Evolutionary conservation across 92 coral and sea anemone species (phyloP), one percentile per base, ranked within the genome.

Genomic region (Zoanthus gigantus): DNA sequence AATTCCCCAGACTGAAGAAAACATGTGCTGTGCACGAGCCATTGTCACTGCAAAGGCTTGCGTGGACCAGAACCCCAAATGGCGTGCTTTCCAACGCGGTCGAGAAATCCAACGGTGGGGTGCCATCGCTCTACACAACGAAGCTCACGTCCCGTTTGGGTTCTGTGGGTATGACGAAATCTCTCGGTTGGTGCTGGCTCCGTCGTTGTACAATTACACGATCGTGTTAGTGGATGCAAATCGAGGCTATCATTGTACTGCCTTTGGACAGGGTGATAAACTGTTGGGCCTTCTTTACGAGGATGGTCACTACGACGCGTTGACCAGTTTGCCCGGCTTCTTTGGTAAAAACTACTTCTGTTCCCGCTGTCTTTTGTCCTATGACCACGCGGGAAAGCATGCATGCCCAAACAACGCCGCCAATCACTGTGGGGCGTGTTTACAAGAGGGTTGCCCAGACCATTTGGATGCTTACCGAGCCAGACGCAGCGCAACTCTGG

Each of bases 11-110:
- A 92, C 82, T 13, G 28, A 65, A 9, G 89, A 92, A 23, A 68
- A 69, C 11, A 44, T 92, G 18, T 92, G 94, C 56, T 77, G 90
- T 78, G 94, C 92, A 7, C 44, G 93, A 0, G 90, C 93, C 23
- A 77, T 90, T 4, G 90, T 86, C 0, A 86, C 90, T 0, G 53
- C 78, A 29, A 4, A 9, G 31, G 57, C 57, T 57, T 44, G 2
- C 2, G 67, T 6, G 10, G 44, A 67, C 3, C 6, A 18, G 8
- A 10, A 29, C 13, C 11, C 29, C 9, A 7, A 67, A 11, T 16
- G 7, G 37, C 72, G 29, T 4, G 5, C 44, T 2, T 67, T 67
- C 44, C 9, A 29, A 7, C 37, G 37, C 12, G 37, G 30, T 7
- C 32, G 6, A 4, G 0, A 3, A 4, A 4, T 65, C 30, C 71